Evolutionary conservation across 2,797 vertebrate genomes (phyloP).

Genomic region (Microctenopoma steveboyesi): DNA sequence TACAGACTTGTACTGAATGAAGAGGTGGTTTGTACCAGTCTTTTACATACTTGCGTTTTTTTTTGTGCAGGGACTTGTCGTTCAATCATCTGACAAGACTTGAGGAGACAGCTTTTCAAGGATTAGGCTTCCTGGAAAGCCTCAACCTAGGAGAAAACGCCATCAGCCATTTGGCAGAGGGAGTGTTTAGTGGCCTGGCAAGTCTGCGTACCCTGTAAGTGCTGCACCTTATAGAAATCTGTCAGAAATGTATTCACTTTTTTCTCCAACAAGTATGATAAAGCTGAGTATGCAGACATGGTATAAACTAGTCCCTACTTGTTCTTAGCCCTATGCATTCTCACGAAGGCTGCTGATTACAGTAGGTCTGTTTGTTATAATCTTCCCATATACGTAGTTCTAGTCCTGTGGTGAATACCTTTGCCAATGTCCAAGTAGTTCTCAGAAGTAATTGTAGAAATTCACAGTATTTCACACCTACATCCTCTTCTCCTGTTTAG

Average conservation of each 20-base stretch:
- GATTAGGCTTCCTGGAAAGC: conserved; percentile 89
- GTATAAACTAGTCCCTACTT: conserved; percentile 41
- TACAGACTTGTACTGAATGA: neutral
- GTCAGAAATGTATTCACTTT: neutral
- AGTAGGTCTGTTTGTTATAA: conserved; percentile 54
- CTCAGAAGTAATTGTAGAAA: conserved; percentile 3
- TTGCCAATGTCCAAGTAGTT: conserved; percentile 10
- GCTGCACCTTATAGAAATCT: neutral
- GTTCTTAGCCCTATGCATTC: conserved; percentile 55
- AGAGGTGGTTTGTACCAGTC: neutral
- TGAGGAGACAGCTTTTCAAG: conserved; percentile 92
- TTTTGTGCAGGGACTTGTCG: conserved; percentile 89
- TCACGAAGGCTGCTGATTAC: conserved; percentile 44
- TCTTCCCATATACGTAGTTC: conserved; percentile 25
- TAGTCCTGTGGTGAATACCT: conserved; percentile 23
- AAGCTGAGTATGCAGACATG: neutral
- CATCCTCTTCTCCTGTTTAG: neutral
- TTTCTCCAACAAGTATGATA: conserved; percentile 7
- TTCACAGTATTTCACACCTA: neutral
- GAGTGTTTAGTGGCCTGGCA: conserved; percentile 90
- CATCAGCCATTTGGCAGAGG: conserved; percentile 93
- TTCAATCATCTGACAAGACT: conserved; percentile 93
- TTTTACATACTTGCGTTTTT: conserved; percentile 11
- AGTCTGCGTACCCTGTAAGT: conserved; percentile 93
- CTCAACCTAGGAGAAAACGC: conserved; percentile 93